A percentile compares a stretch with the other conserved stretches of the same genome.
These are phyloP conservation scores for Nettapus auritus DNA, from an alignment of 2,113 vertebrate species.

Conservation along the genomic window DNA sequence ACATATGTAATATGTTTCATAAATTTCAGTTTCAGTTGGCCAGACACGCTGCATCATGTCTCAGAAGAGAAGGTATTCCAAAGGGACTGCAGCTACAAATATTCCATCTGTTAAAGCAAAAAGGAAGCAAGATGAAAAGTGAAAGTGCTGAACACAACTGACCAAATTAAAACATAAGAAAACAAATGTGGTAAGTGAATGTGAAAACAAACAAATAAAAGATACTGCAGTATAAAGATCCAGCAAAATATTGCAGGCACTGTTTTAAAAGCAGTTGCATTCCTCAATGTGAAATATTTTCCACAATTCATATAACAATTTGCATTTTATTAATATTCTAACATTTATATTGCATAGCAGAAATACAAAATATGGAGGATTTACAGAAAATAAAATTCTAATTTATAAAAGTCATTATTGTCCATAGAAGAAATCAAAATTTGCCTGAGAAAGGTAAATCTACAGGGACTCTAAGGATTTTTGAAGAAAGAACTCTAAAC, in stretches of 20 bases:
- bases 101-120: not conserved
- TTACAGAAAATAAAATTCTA: not conserved
- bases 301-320: not conserved
- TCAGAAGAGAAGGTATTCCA: not conserved
- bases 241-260: not conserved
- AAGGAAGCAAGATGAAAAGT: not conserved
- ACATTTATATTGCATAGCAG: not conserved
- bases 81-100: not conserved
- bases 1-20: not conserved
- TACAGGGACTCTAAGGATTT: not conserved
- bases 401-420: not conserved
- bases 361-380: not conserved
- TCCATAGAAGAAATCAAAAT: not conserved
- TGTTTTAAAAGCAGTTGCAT: not conserved
- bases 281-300: not conserved
- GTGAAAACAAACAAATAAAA: not conserved
- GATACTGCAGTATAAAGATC: not conserved
- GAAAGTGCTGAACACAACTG: not conserved
- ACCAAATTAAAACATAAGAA: not conserved
- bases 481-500: not conserved
- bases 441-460: not conserved
- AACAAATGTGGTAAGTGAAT: not conserved
- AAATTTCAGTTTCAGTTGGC: not conserved
- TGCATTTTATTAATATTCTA: not conserved
- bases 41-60: not conserved